A percentile compares a stretch with the other conserved stretches of the same genome.
phyloP scores from a whole-genome alignment of 2,113 vertebrate species.

The Scomber japonicus region DNA sequence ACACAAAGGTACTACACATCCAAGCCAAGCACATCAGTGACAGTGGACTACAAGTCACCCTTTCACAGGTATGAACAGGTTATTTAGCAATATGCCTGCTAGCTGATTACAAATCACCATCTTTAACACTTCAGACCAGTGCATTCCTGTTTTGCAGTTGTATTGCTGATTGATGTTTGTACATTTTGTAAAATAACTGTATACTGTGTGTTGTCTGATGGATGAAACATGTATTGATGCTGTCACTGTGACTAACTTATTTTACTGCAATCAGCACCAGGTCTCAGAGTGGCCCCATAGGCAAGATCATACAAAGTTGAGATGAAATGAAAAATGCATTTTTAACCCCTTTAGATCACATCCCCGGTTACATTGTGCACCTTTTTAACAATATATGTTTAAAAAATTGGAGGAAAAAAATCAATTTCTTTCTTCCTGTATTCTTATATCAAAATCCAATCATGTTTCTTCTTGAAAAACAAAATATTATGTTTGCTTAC shows the following conservation, averaged over 20 bases:
- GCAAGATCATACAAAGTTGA: too few species aligned
- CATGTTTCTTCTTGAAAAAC: too few species aligned
- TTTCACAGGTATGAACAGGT: background rate
- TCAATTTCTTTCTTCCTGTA: too few species aligned
- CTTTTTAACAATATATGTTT: too few species aligned
- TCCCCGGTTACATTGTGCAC: too few species aligned
- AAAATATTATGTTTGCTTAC: too few species aligned
- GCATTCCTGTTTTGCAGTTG: background rate
- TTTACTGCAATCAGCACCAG: background rate
- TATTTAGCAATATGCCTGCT: background rate
- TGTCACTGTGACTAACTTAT: slow-evolving; percentile 9
- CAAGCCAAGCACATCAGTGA: background rate
- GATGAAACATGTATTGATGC: background rate
- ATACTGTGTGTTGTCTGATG: background rate
- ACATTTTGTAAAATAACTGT: background rate
- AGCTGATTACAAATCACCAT: slow-evolving; percentile 5
- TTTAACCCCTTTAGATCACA: too few species aligned
- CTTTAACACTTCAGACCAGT: background rate
- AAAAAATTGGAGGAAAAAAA: too few species aligned
- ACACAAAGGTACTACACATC: background rate
- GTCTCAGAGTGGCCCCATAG: background rate
- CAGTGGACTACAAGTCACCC: background rate
- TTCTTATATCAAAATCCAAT: too few species aligned
- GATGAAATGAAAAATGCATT: too few species aligned
- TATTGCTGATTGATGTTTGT: slow-evolving; percentile 1